Percentiles rank a stretch among this genome's conserved stretches.
phyloP scores from a whole-genome alignment of 2,888 invertebrate species.

The Ophion costatus region DNA sequence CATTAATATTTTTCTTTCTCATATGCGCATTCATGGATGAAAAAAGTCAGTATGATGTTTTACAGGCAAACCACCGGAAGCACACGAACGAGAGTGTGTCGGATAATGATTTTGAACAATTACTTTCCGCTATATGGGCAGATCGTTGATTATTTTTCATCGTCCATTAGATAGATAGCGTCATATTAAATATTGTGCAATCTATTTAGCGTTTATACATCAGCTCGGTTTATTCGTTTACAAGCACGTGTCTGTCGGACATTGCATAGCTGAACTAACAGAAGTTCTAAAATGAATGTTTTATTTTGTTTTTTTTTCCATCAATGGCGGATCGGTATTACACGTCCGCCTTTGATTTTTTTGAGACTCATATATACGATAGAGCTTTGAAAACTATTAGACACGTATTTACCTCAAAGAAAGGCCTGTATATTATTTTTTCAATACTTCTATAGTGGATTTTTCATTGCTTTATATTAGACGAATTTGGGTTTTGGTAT shows the following conservation, averaged over 20 bases:
- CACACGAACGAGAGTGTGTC: too few species aligned
- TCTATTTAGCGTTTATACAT: background rate
- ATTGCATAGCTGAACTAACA: background rate
- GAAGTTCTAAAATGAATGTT: background rate
- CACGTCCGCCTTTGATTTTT: too few species aligned
- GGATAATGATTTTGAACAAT: background rate
- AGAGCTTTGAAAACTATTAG: too few species aligned
- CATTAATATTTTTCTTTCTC: background rate
- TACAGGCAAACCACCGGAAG: too few species aligned
- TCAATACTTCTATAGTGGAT: too few species aligned
- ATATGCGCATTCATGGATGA: background rate
- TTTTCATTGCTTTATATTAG: too few species aligned
- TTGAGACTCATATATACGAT: too few species aligned
- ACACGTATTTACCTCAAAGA: too few species aligned
- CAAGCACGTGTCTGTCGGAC: background rate
- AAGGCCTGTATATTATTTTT: too few species aligned
- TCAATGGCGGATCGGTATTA: too few species aligned
- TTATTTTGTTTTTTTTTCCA: too few species aligned
- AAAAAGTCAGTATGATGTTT: background rate
- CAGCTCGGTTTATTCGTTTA: background rate
- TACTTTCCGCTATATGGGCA: background rate
- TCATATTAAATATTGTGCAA: background rate
- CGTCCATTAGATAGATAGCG: background rate
- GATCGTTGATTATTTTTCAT: background rate
- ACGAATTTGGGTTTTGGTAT: too few species aligned